Percentiles rank a stretch among this genome's conserved stretches.
Conservation (phyloP, 2,113 vertebrate species). For the Lepus europaeus region DNA sequence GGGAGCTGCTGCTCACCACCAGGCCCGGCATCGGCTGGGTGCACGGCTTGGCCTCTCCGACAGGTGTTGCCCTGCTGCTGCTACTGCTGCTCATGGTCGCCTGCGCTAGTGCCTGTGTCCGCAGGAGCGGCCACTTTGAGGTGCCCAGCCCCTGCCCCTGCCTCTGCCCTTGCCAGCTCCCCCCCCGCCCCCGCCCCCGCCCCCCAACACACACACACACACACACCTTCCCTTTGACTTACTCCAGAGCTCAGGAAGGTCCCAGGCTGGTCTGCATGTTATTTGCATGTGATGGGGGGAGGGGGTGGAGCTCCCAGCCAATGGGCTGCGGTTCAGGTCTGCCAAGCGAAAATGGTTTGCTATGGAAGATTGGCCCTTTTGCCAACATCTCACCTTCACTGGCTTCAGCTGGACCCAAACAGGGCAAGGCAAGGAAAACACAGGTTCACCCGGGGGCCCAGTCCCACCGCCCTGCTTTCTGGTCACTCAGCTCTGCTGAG, state of each 20-base stretch:
- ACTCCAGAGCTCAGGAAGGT: not conserved
- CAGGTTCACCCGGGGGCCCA: not conserved
- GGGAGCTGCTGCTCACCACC: constrained; percentile 91
- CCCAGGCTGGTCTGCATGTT: not conserved
- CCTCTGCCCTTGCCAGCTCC: not conserved
- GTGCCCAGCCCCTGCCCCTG: constrained; percentile 76
- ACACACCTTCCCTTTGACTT: not conserved
- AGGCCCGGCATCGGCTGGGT: constrained; percentile 91
- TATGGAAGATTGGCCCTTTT: not conserved
- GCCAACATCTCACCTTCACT: not conserved
- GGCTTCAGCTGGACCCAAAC: not conserved
- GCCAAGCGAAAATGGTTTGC: not conserved
- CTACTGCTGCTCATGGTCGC: constrained; percentile 89
- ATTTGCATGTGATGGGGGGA: not conserved
- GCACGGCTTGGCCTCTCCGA: constrained; percentile 87
- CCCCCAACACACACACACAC: not conserved
- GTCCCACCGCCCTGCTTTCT: not conserved
- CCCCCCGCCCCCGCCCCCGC: not conserved
- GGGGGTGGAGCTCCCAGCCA: not conserved
- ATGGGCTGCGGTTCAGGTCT: not conserved
- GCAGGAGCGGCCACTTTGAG: constrained; percentile 93
- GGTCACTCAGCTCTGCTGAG: not conserved
- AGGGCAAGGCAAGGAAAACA: not conserved
- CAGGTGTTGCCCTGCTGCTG: constrained; percentile 88
- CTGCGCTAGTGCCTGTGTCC: constrained; percentile 92